Percentiles rank a stretch among this genome's conserved stretches.
Conservation (phyloP, 2,888 invertebrate genomes). For the Chaitophorus viminalis region DNA sequence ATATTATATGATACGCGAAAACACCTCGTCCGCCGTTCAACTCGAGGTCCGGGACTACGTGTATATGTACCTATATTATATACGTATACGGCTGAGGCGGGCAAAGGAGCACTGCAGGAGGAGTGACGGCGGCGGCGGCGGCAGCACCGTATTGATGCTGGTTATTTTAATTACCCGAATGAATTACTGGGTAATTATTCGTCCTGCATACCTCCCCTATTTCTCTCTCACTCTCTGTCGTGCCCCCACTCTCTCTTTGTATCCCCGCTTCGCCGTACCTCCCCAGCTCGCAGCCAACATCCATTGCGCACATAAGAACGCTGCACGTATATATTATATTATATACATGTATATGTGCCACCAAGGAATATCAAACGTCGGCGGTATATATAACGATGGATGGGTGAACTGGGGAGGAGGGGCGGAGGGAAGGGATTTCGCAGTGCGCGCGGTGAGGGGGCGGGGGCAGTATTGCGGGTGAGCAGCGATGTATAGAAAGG, state of each 20-base stretch:
- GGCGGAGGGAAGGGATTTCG: neutral
- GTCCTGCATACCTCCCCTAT: neutral
- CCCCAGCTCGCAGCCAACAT: neutral
- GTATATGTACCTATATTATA: too few species aligned
- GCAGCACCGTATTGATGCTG: neutral
- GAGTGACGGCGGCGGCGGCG: neutral
- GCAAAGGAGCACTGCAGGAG: neutral
- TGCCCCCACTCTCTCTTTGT: too few species aligned
- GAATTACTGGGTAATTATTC: slow-evolving; percentile 53
- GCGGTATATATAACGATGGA: too few species aligned
- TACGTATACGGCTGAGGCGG: too few species aligned
- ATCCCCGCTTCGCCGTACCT: neutral
- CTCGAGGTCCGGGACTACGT: too few species aligned
- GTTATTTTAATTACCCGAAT: slow-evolving; percentile 54
- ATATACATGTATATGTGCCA: too few species aligned
- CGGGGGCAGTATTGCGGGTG: too few species aligned
- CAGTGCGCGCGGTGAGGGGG: too few species aligned
- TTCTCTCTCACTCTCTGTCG: neutral
- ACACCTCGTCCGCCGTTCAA: neutral
- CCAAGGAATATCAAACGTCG: neutral
- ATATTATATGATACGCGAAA: slow-evolving; percentile 17
- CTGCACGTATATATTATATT: neutral
- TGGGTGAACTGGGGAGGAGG: neutral
- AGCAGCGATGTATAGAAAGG: neutral
- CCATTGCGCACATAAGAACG: slow-evolving; percentile 17